Conservation (phyloP, 2,797 vertebrate genomes). For the Dicrostonyx torquatus region DNA sequence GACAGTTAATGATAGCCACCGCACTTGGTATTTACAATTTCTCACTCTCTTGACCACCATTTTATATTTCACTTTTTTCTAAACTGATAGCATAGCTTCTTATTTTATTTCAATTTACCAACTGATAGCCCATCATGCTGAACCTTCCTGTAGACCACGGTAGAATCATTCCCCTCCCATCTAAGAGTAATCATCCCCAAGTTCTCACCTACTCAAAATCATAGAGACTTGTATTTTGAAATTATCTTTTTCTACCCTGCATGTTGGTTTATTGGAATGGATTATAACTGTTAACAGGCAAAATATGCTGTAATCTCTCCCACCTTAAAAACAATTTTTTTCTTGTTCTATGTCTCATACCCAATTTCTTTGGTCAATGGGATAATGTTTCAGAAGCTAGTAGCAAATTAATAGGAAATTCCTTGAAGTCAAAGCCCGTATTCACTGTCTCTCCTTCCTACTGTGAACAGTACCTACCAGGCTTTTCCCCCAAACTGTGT, state of each 20-base stretch:
- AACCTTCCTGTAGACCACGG: neutral
- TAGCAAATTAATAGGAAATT: neutral
- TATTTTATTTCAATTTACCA: slow-evolving; percentile 1
- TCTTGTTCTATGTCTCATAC: neutral
- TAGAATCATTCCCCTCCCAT: neutral
- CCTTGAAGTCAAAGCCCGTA: neutral
- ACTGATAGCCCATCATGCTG: neutral
- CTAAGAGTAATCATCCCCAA: neutral
- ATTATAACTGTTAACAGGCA: neutral
- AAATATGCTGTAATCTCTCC: neutral
- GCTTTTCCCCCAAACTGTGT: neutral
- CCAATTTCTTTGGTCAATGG: neutral
- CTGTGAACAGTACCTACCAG: neutral
- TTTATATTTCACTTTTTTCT: slow-evolving; percentile 17
- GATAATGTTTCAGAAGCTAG: neutral
- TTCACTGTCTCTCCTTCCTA: neutral
- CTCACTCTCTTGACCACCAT: neutral
- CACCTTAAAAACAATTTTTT: neutral
- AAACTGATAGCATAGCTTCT: neutral
- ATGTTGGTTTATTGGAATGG: neutral
- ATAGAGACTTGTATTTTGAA: neutral
- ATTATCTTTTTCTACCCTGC: neutral
- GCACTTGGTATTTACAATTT: neutral
- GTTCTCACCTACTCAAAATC: neutral
- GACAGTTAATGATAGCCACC: neutral